A percentile compares a stretch with the other conserved stretches of the same genome.
Evolutionary conservation across 2,888 invertebrate genomes (phyloP).

Genomic region (Pristionchus japonicus): DNA sequence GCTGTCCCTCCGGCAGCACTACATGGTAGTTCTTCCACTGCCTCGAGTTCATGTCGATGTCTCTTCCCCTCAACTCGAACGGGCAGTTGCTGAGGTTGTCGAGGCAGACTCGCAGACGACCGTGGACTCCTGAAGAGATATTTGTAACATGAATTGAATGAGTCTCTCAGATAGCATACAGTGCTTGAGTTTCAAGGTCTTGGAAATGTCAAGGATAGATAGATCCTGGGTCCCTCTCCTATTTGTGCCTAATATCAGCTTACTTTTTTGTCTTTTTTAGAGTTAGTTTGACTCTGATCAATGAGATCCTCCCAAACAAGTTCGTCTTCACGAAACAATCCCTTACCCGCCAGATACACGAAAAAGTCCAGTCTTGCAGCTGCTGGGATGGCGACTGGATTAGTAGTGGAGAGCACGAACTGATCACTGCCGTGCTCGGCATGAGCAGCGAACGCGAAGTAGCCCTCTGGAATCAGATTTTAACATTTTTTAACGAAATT

Average conservation of each 20-base stretch:
- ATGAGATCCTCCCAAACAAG: too few relatives aligned
- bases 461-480: constrained; percentile 62
- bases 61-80: constrained; percentile 61
- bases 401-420: constrained; percentile 55
- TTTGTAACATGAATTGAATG: too few relatives aligned
- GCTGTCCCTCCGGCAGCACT: constrained; percentile 56
- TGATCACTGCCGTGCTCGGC: constrained; percentile 53
- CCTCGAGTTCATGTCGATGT: constrained; percentile 63
- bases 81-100: constrained; percentile 64
- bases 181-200: too few relatives aligned
- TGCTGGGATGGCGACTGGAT: constrained; percentile 50
- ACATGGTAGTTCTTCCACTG: constrained; percentile 65
- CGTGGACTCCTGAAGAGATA: constrained; percentile 62
- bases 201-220: too few relatives aligned
- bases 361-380: constrained; percentile 59
- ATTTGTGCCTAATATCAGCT: background rate
- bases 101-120: constrained; percentile 66
- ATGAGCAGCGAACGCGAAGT: constrained; percentile 58
- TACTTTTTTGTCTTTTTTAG: background rate
- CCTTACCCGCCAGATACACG: constrained; percentile 62
- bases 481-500: too few relatives aligned
- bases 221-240: too few relatives aligned
- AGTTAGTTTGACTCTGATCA: background rate
- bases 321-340: too few relatives aligned
- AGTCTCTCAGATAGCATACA: too few relatives aligned